Percentiles rank a stretch among this genome's conserved stretches.
Conservation (phyloP, 2,113 vertebrate genomes). For the Australoheros scitulus region DNA sequence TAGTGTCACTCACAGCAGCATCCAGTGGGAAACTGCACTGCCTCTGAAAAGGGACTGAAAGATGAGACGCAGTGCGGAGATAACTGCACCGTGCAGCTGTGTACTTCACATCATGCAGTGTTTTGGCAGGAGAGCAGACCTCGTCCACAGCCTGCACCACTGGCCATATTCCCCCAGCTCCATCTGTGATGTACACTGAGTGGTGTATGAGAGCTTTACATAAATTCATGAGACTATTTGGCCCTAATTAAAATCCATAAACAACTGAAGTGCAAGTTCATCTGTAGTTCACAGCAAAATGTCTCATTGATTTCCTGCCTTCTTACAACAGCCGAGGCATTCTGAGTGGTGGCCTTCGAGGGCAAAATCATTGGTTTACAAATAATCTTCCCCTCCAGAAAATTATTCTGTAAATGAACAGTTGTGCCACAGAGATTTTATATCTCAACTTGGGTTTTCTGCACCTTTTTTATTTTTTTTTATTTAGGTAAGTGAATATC, state of each 20-base stretch:
- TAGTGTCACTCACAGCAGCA: slow-evolving; percentile 54
- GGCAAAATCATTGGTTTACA: slow-evolving; percentile 31
- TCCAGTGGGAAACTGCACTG: slow-evolving; percentile 55
- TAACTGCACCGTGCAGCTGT: slow-evolving; percentile 28
- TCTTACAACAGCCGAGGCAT: slow-evolving; percentile 39
- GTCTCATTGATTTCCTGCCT: slow-evolving; percentile 64
- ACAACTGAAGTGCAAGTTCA: slow-evolving; percentile 67
- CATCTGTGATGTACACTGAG: slow-evolving; percentile 34
- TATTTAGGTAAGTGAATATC: neutral
- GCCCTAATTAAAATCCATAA: slow-evolving; percentile 70
- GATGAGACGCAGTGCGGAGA: slow-evolving; percentile 56
- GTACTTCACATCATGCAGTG: slow-evolving; percentile 38
- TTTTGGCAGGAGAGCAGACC: slow-evolving; percentile 57
- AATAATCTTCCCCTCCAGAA: slow-evolving; percentile 21
- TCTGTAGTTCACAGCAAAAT: slow-evolving; percentile 68
- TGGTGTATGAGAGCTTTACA: slow-evolving; percentile 42
- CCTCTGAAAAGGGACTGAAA: slow-evolving; percentile 62
- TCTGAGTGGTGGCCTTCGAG: slow-evolving; percentile 35
- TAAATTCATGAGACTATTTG: slow-evolving; percentile 70
- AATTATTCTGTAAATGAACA: slow-evolving; percentile 8
- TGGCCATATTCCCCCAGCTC: slow-evolving; percentile 29
- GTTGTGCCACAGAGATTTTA: neutral
- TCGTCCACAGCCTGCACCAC: slow-evolving; percentile 24
- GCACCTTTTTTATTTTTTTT: neutral
- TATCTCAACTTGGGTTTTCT: neutral